Conservation (phyloP, 2,797 vertebrate genomes). For the Avahi laniger region DNA sequence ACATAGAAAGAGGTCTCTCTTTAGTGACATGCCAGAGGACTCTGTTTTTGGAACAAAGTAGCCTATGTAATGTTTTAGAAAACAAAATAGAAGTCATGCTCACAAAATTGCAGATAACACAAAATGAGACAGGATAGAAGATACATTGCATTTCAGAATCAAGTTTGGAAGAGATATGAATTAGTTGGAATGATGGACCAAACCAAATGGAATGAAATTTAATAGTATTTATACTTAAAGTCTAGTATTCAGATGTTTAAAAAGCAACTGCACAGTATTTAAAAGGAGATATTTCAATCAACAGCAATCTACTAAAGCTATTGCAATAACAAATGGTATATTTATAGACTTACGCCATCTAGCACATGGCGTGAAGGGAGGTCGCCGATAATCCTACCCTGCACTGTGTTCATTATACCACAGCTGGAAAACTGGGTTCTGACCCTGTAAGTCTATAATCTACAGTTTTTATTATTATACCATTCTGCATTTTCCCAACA, state of each 20-base stretch:
- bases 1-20: not conserved
- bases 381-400: not conserved
- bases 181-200: constrained; percentile 24
- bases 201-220: constrained; percentile 42
- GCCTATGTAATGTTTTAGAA: not conserved
- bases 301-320: not conserved
- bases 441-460: not conserved
- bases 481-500: not conserved
- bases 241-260: not conserved
- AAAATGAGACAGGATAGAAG: not conserved
- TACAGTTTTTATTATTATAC: not conserved
- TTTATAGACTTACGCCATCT: not conserved
- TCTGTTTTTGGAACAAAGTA: not conserved
- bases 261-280: not conserved
- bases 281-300: constrained; percentile 36
- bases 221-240: constrained; percentile 38
- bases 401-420: not conserved
- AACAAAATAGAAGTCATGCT: constrained; percentile 32
- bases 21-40: not conserved
- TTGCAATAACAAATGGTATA: not conserved
- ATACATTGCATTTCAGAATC: not conserved
- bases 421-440: not conserved
- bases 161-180: constrained; percentile 27
- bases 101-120: not conserved
- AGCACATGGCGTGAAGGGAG: not conserved